Percentiles rank a stretch among this genome's conserved stretches.
Evolutionary conservation across 1,140 invertebrate genomes (phyloP).

Genomic region (Diuraphis noxia): DNA sequence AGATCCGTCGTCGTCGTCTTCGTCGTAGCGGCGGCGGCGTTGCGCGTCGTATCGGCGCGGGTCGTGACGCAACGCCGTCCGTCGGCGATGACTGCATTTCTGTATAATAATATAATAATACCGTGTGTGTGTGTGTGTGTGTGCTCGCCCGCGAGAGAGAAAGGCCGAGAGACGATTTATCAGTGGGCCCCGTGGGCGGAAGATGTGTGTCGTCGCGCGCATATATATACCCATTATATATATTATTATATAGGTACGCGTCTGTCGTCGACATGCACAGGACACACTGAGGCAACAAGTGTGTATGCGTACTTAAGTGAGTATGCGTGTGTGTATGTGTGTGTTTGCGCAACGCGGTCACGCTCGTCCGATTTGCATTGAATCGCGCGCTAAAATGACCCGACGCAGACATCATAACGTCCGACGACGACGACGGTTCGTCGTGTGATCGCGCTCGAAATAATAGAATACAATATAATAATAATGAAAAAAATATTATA

Average conservation of each 20-base stretch:
- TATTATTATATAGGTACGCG: background rate
- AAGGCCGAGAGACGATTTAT: constrained; percentile 42
- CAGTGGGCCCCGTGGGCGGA: constrained; percentile 43
- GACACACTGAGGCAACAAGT: background rate
- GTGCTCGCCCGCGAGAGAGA: background rate
- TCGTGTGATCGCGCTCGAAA: background rate
- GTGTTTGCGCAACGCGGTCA: constrained; percentile 29
- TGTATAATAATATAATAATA: background rate
- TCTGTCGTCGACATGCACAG: background rate
- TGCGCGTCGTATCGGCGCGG: background rate
- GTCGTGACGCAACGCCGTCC: background rate
- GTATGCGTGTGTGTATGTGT: background rate
- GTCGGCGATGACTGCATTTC: background rate
- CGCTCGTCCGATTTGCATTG: constrained; percentile 44
- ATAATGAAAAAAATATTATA: background rate
- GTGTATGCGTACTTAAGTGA: background rate
- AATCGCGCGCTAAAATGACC: constrained; percentile 28
- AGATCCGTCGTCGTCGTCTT: background rate
- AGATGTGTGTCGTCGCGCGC: constrained; percentile 29
- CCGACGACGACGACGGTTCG: background rate
- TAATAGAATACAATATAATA: constrained; percentile 1
- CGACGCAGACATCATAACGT: background rate
- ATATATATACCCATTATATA: background rate
- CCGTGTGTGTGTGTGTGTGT: background rate
- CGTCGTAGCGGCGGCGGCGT: background rate